phyloP scores from a whole-genome alignment of 1,140 invertebrate species.

The Procambarus clarkii region DNA sequence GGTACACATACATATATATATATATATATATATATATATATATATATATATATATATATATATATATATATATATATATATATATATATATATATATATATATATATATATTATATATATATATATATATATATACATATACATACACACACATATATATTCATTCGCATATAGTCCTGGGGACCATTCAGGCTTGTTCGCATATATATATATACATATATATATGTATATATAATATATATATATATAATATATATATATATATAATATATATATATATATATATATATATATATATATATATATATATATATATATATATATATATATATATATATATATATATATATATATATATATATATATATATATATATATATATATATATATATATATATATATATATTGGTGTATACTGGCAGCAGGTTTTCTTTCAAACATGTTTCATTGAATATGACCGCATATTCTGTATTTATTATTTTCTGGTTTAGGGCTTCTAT shows the following conservation, averaged over 20 bases:
- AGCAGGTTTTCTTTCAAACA: too few species aligned
- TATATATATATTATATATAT: conserved; percentile 1
- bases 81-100: conserved; percentile 6
- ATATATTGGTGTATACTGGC: too few species aligned
- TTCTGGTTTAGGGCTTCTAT: too few species aligned
- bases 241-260: neutral
- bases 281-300: neutral
- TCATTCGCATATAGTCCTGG: too few species aligned
- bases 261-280: neutral
- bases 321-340: neutral
- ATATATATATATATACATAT: neutral
- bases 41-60: conserved; percentile 37
- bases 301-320: neutral
- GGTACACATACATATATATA: too few species aligned
- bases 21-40: conserved; percentile 31
- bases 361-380: neutral
- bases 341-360: neutral
- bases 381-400: neutral
- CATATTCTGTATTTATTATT: too few species aligned
- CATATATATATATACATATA: too few species aligned
- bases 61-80: conserved; percentile 23
- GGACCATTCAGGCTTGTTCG: too few species aligned
- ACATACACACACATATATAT: too few species aligned
- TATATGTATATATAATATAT: neutral
- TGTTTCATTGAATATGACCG: too few species aligned